phyloP scores from a whole-genome alignment of 1,140 invertebrate species.

The Cotesia glomerata region DNA sequence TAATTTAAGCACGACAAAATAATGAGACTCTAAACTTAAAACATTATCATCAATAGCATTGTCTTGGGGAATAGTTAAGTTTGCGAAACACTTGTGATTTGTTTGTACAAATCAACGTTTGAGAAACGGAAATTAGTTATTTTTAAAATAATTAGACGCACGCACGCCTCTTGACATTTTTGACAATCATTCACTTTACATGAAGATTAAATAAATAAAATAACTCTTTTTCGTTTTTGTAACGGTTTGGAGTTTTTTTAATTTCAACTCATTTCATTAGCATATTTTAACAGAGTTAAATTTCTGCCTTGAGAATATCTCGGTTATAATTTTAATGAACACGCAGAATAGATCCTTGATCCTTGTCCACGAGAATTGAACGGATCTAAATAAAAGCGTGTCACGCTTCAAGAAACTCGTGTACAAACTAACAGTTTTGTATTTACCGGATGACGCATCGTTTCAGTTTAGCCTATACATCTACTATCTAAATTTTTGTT shows the following conservation, averaged over 20 bases:
- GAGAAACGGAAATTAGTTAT: constrained; percentile 8
- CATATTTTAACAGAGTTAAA: constrained; percentile 6
- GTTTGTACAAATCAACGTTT: constrained; percentile 7
- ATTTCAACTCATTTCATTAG: background rate
- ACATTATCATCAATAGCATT: background rate
- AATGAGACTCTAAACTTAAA: background rate
- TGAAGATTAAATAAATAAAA: background rate
- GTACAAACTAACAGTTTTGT: background rate
- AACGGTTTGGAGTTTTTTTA: background rate
- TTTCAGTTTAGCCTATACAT: background rate
- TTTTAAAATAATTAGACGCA: constrained; percentile 20
- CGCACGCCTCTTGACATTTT: constrained; percentile 8
- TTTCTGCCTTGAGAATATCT: constrained; percentile 10
- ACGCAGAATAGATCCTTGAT: constrained; percentile 4
- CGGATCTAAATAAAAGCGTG: constrained; percentile 2
- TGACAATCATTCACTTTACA: background rate
- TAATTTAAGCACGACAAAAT: constrained; percentile 1
- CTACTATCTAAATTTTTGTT: background rate
- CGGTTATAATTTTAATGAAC: constrained; percentile 1
- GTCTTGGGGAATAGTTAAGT: background rate
- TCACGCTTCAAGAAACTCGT: constrained; percentile 22
- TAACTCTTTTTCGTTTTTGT: background rate
- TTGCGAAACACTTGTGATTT: constrained; percentile 2
- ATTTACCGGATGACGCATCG: constrained; percentile 18
- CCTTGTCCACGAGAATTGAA: constrained; percentile 21